phyloP scores from a whole-genome alignment of 2,888 invertebrate genomes.

The Melanotus villosus region DNA sequence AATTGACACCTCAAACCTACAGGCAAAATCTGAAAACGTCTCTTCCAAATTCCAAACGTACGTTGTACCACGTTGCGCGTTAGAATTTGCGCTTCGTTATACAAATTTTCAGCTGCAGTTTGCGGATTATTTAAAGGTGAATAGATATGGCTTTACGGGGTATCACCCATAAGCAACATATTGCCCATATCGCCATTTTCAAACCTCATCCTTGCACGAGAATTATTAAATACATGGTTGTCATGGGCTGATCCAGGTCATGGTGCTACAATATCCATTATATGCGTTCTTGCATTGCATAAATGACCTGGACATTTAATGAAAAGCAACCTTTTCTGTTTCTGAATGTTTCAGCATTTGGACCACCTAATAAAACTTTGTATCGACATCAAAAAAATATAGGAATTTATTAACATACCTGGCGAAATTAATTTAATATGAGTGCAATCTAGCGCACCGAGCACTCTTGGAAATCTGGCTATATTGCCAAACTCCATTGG shows the following conservation, averaged over 20 bases:
- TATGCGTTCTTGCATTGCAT: slow-evolving; percentile 48
- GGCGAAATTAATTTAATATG: slow-evolving; percentile 13
- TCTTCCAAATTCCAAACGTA: neutral
- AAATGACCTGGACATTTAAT: slow-evolving; percentile 54
- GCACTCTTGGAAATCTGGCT: neutral
- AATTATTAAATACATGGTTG: slow-evolving; percentile 44
- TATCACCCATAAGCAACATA: slow-evolving; percentile 29
- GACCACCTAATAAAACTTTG: slow-evolving; percentile 8
- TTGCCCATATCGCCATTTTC: slow-evolving; percentile 31
- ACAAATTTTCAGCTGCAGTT: neutral
- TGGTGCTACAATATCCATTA: slow-evolving; percentile 47
- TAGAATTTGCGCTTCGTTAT: slow-evolving; percentile 19
- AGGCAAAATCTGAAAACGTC: slow-evolving; percentile 13
- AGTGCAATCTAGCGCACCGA: slow-evolving; percentile 7
- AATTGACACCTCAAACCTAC: slow-evolving; percentile 12
- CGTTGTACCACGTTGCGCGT: slow-evolving; percentile 48
- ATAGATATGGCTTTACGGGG: slow-evolving; percentile 37
- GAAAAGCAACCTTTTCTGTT: slow-evolving; percentile 53
- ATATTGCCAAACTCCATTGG: neutral
- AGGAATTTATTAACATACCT: neutral
- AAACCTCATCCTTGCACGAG: slow-evolving; percentile 23
- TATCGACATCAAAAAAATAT: neutral
- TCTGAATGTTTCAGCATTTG: slow-evolving; percentile 52
- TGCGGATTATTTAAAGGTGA: slow-evolving; percentile 10
- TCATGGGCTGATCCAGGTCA: slow-evolving; percentile 47